Conservation (phyloP, 2,888 invertebrate species). For the Azorinus chamasolen region DNA sequence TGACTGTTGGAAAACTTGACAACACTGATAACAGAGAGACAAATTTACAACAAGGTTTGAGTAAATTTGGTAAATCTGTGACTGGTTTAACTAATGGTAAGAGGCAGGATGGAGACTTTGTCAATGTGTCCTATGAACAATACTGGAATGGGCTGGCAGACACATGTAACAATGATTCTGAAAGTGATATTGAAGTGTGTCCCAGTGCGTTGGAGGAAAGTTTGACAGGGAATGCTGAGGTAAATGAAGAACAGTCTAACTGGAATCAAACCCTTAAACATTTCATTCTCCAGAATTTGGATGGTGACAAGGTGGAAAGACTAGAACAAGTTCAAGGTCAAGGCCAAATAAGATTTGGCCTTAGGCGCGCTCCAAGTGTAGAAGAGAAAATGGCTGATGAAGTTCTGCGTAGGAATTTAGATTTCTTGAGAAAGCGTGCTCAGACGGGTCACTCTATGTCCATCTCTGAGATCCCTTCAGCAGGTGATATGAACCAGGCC, state of each 20-base stretch:
- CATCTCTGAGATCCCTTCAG: no score
- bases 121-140: no score
- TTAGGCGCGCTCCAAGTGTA: slow-evolving; percentile 8
- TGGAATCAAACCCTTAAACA: slow-evolving; percentile 50
- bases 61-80: no score
- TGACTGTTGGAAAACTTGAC: no score
- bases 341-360: background rate
- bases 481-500: no score
- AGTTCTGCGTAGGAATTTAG: slow-evolving; percentile 38
- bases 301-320: background rate
- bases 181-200: background rate
- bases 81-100: no score
- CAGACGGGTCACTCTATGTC: no score
- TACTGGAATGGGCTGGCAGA: background rate
- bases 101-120: no score
- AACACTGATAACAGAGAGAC: no score
- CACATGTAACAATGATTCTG: background rate
- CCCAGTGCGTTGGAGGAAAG: background rate
- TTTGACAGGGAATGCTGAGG: background rate
- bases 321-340: slow-evolving; percentile 1
- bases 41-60: no score
- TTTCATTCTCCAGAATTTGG: slow-evolving; percentile 49
- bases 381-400: slow-evolving; percentile 52
- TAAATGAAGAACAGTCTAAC: slow-evolving; percentile 14
- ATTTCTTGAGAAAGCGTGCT: slow-evolving; percentile 5